Evolutionary conservation across 2,888 invertebrate species (phyloP).

Genomic region (Latrodectus hesperus): DNA sequence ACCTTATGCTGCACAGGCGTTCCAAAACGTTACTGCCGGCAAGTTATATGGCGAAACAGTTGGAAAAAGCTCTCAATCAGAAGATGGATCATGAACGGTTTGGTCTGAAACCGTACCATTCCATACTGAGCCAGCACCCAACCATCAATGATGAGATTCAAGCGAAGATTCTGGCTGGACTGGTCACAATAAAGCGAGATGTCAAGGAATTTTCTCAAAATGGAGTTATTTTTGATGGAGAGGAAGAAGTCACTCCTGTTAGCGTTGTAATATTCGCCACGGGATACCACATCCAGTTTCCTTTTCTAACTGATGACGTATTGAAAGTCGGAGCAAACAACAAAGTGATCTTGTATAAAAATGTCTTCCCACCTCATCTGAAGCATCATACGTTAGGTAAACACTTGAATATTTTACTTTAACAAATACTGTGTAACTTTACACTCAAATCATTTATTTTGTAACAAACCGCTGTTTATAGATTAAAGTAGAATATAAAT

Average conservation of each 20-base stretch:
- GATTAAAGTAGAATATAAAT: background rate
- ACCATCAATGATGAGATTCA: slow-evolving; percentile 76
- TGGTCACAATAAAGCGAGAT: slow-evolving; percentile 73
- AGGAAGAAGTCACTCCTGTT: slow-evolving; percentile 68
- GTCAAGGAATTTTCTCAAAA: slow-evolving; percentile 73
- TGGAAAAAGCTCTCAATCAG: slow-evolving; percentile 37
- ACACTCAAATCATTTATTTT: background rate
- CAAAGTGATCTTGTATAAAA: slow-evolving; percentile 68
- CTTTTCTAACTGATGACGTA: slow-evolving; percentile 67
- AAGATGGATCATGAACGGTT: slow-evolving; percentile 58
- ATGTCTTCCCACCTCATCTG: slow-evolving; percentile 78
- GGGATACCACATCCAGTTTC: slow-evolving; percentile 69
- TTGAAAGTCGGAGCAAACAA: slow-evolving; percentile 60
- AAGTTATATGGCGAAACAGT: slow-evolving; percentile 31
- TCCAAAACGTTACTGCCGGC: slow-evolving; percentile 34
- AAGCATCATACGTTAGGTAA: slow-evolving; percentile 82
- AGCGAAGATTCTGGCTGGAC: slow-evolving; percentile 75
- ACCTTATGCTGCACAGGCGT: slow-evolving; percentile 69
- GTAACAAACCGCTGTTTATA: background rate
- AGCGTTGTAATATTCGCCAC: slow-evolving; percentile 70
- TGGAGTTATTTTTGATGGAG: slow-evolving; percentile 74
- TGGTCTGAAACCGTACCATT: slow-evolving; percentile 52
- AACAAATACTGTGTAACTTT: background rate
- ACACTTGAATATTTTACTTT: background rate
- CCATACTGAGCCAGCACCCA: slow-evolving; percentile 71